phyloP scores from a whole-genome alignment of 2,888 invertebrate genomes.

The Spisula solida region DNA sequence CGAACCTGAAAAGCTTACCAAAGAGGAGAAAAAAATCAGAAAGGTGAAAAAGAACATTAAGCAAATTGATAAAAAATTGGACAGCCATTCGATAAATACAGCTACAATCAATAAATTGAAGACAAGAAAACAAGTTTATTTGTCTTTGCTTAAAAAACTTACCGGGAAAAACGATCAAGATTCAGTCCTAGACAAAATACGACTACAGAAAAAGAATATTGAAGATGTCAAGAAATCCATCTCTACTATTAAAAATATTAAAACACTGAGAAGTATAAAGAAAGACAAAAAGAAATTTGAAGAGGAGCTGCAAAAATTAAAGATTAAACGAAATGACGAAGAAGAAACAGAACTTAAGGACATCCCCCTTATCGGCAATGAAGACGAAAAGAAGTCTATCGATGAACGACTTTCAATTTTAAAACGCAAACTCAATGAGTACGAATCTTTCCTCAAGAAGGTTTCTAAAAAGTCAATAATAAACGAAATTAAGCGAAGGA shows the following conservation, averaged over 20 bases:
- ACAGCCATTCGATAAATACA: not conserved
- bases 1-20: not conserved
- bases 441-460: not conserved
- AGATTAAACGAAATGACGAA: not conserved
- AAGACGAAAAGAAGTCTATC: not conserved
- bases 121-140: not conserved
- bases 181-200: not conserved
- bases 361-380: not conserved
- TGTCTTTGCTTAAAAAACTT: not conserved
- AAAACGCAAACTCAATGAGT: not conserved
- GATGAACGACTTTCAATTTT: not conserved
- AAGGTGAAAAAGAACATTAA: not conserved
- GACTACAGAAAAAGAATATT: not conserved
- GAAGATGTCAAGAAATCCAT: not conserved
- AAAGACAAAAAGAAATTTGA: not conserved
- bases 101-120: not conserved
- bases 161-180: not conserved
- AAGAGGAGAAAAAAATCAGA: not conserved
- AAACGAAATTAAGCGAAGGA: not conserved
- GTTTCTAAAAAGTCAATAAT: not conserved
- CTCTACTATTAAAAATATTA: not conserved
- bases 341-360: not conserved
- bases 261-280: not conserved
- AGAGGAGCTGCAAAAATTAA: not conserved
- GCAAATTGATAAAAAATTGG: not conserved